Base-by-base conservation (phyloP, 1,140 invertebrate species). In the Drosophila tristis region DNA sequence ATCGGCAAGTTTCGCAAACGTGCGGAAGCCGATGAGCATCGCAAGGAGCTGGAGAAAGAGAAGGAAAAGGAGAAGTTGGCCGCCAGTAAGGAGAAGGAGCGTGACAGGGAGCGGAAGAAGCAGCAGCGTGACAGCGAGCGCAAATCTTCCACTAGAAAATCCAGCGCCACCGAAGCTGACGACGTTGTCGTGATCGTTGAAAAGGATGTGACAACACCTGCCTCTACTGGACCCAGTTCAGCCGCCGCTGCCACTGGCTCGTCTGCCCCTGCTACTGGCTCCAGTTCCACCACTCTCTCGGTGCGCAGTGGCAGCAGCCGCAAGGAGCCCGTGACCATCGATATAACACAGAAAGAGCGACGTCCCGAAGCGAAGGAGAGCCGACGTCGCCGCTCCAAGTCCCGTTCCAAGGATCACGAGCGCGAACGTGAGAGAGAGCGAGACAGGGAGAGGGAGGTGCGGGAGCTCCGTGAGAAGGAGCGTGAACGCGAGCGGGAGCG, bases 1-100 rank as follows among this genome's bases (percentile, higher is more conserved):
- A 99, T 99, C 93, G 97, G 97, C 74, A 98, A 98, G 93, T 99
- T 99, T 93, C 95, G 98, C 59, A 98, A 99, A 94, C 97, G 97
- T 65, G 90, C 92, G 15, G 90, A 92, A 67, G 91, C 78, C 49
- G 91, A 92, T 85, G 91, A 92, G 64, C 79, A 90, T 67, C 80
- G 90, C 55, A 91, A 93, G 51, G 91, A 94, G 70, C 93, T 94
- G 73, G 93, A 94, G 58, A 93, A 94, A 81, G 93, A 94, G 92
- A 82, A 93, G 93, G 80, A 90, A 62, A 87, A 90, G 39, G 94
- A 94, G 86, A 93, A 94, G 48, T 67, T 82, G 50, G 53, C 74
- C 23, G 80, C 81, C 58, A 84, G n/a, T 64, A 90, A 76, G 76
- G 92, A 93, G 49, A 91, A 92, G 48, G 92, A 93, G 59, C 77